A percentile compares a stretch with the other conserved stretches of the same genome.
Conservation (phyloP, 2,888 invertebrate species). For the Ophion ellenae region DNA sequence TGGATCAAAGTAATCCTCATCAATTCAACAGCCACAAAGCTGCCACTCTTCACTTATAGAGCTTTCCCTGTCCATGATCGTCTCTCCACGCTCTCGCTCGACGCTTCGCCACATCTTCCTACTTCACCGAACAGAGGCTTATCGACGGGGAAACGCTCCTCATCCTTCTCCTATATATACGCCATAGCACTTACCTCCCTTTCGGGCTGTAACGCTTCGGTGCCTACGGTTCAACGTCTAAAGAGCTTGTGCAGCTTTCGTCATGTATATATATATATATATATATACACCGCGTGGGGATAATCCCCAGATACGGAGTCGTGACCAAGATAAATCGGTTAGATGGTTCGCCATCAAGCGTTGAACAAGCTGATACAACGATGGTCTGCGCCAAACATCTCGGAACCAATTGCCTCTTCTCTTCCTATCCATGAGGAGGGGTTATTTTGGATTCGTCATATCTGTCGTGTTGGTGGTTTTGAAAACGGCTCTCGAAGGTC, state of each 20-base stretch:
- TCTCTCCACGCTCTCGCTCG: neutral
- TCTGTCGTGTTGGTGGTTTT: neutral
- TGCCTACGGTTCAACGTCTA: constrained; percentile 33
- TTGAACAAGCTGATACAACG: constrained; percentile 12
- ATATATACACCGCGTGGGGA: neutral
- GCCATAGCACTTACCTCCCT: constrained; percentile 44
- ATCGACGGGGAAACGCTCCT: neutral
- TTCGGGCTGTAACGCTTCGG: constrained; percentile 32
- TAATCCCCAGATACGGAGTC: neutral
- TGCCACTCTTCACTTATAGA: constrained; percentile 40
- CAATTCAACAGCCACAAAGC: constrained; percentile 48
- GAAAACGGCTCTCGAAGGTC: neutral
- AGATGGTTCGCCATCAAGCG: neutral
- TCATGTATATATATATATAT: neutral
- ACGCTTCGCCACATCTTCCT: constrained; percentile 23
- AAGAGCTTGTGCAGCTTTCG: constrained; percentile 19
- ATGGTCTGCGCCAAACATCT: neutral
- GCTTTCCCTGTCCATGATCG: constrained; percentile 22
- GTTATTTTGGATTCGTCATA: neutral
- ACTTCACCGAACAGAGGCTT: constrained; percentile 14
- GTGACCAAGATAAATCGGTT: constrained; percentile 10
- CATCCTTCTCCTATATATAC: constrained; percentile 1
- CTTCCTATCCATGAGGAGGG: neutral
- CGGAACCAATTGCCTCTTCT: neutral
- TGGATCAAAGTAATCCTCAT: constrained; percentile 57